Base-by-base conservation (phyloP, 2,113 vertebrate genomes). In the Campylomormyrus numenius region DNA sequence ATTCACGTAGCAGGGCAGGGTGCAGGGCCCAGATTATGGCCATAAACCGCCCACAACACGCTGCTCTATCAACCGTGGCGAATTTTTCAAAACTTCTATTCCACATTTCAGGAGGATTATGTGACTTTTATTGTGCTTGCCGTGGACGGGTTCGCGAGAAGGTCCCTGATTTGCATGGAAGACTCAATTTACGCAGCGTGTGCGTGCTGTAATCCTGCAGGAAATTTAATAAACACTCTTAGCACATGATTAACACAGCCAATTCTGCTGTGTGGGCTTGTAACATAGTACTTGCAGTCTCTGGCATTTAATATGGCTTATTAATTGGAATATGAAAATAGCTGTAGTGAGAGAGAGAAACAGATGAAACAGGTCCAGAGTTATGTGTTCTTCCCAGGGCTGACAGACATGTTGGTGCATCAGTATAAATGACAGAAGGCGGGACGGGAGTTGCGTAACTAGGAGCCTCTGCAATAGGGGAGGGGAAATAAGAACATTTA, bases 401-500 rank as follows among this genome's bases (percentile, higher is more conserved):
- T 42, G 74, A 80, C 35, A 8, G 74, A 80, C 74, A 70, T 70
- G 62, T 31, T 31, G n/a, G 62, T 21, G 39, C 46, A 48, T 85
- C 17, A 45, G 42, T 84, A 46, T 45, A 85, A 85, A 85, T 31
- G 24, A 85, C 27, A 10, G 84, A 50, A 13, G n/a, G 84, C 24
- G n/a, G 84, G 84, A 10, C 24, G 4, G 45, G 45, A 27, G 24
- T 50, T 86, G 84, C 10, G 24, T 86, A 86, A 86, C 46, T 1
- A 85, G 84, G 27, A 50, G 48, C 84, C 45, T 13, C 49, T 5
- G 45, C 45, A 86, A 24, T 48, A 86, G 46, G n/a, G 46, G 45
- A 50, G 84, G 84, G n/a, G 46, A 50, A 48, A 86, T 49, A 49
- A 24, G 84, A 86, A 50, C 46, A 49, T 86, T 86, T 86, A 86